A percentile compares a stretch with the other conserved stretches of the same genome.
Evolutionary conservation across 2,888 invertebrate species (phyloP).

Genomic region (Psylliodes chrysocephalus): DNA sequence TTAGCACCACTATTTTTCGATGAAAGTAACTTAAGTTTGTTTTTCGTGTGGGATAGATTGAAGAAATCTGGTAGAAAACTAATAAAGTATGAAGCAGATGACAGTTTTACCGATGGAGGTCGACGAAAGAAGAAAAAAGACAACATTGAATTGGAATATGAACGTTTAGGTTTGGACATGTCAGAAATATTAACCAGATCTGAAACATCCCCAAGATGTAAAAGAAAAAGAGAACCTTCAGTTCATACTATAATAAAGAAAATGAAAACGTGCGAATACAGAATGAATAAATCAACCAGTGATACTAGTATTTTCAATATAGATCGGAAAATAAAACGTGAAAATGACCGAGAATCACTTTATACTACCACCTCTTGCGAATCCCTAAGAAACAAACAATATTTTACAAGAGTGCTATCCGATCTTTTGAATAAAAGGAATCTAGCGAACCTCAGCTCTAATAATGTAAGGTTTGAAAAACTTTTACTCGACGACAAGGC

Average conservation of each 20-base stretch:
- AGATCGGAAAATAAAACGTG: constrained; percentile 35
- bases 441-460: constrained; percentile 9
- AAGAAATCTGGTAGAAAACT: constrained; percentile 23
- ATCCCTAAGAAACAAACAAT: constrained; percentile 35
- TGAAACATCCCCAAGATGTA: constrained; percentile 7
- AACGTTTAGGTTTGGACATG: constrained; percentile 15
- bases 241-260: background rate
- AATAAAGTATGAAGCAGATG: constrained; percentile 38
- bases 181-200: constrained; percentile 10
- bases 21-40: constrained; percentile 46
- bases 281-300: constrained; percentile 34
- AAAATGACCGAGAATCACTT: constrained; percentile 17
- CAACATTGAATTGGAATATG: constrained; percentile 15
- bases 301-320: constrained; percentile 41
- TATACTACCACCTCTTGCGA: constrained; percentile 33
- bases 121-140: constrained; percentile 24
- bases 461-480: constrained; percentile 26
- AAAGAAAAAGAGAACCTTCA: constrained; percentile 6
- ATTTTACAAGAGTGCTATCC: constrained; percentile 46
- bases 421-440: constrained; percentile 44
- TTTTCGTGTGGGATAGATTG: constrained; percentile 42
- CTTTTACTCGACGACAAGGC: constrained; percentile 32
- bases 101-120: background rate
- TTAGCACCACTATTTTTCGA: constrained; percentile 59
- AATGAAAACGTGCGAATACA: constrained; percentile 4